A percentile compares a stretch with the other conserved stretches of the same genome.
phyloP scores from a whole-genome alignment of 2,888 invertebrate species.

The Leptopterna dolabrata region DNA sequence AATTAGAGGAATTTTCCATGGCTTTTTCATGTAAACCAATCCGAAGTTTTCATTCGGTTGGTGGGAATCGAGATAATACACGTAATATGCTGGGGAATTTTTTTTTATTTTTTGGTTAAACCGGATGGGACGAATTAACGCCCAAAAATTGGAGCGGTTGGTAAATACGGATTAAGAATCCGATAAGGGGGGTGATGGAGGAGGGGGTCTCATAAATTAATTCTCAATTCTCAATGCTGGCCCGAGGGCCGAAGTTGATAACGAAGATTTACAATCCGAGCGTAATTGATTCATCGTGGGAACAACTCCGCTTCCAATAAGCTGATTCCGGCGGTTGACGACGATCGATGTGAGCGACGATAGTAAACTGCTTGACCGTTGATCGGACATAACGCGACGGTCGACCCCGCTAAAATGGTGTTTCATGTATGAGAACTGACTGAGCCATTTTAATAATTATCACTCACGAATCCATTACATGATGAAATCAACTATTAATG shows the following conservation, averaged over 20 bases:
- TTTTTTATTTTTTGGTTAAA: too few relatives aligned
- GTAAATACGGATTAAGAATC: background rate
- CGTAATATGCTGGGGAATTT: background rate
- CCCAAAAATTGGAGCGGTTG: background rate
- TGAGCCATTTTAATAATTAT: too few relatives aligned
- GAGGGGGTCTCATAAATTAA: background rate
- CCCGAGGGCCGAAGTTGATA: background rate
- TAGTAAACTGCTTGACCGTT: background rate
- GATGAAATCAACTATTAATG: too few relatives aligned
- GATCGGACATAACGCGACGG: background rate
- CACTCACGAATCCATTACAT: too few relatives aligned
- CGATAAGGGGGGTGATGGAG: background rate
- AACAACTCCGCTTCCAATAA: background rate
- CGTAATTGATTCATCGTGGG: background rate
- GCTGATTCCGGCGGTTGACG: background rate
- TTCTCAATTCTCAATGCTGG: background rate
- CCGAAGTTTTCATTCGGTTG: too few relatives aligned
- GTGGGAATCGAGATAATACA: background rate
- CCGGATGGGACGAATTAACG: background rate
- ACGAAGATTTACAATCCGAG: conserved; percentile 3
- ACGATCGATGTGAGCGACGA: background rate
- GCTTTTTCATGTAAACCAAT: too few relatives aligned
- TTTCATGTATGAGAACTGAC: too few relatives aligned
- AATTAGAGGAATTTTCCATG: too few relatives aligned
- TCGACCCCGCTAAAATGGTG: background rate